Evolutionary conservation across 1,140 invertebrate genomes (phyloP), one percentile per base, ranked within the genome.

Genomic region (Vanessa tameamea): DNA sequence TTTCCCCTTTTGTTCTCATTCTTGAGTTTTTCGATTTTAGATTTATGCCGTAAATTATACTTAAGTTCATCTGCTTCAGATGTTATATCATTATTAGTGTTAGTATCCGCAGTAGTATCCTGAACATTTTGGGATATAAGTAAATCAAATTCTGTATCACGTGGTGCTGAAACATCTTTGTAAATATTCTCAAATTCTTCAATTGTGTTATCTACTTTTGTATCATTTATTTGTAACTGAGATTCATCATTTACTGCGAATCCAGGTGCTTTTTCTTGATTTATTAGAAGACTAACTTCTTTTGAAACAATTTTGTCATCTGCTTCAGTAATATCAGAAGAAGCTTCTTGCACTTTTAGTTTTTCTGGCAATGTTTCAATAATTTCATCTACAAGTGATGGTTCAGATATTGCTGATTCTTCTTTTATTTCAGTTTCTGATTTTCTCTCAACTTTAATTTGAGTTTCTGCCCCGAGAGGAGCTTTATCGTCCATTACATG

Each of bases 151-250:
- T 92, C 88, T 1, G 89, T 89, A 7, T 80, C 80, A 64, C 87
- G 81, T 0, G 85, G 75, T 9, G 69, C 37, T 64, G 86, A 77
- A 43, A 89, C 76, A 65, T 90, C 78, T 79, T 90, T 90, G 61
- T 84, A 91, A 31, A 91, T 85, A 43, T 86, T 87, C 69, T 92
- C 90, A 47, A 91, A 91, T 64, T 84, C 85, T 69, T 91, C 86
- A 20, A 85, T 73, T 8, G 88, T 90, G 64, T 91, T 86, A 50
- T 91, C 76, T 14, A 64, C 55, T 63, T 76, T 78, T 47, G 57
- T 75, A 71, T 67, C 50, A 47, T 68, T 73, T 13, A 51, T 63
- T 48, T 77, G 61, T 37, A 68, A 12, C 72, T 75, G 65, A 20
- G 51, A 73, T 77, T 57, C 20, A 37, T 63, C 12, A 68, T 50